phyloP scores from a whole-genome alignment of 2,888 invertebrate species.

The Uloborus plumipes region DNA sequence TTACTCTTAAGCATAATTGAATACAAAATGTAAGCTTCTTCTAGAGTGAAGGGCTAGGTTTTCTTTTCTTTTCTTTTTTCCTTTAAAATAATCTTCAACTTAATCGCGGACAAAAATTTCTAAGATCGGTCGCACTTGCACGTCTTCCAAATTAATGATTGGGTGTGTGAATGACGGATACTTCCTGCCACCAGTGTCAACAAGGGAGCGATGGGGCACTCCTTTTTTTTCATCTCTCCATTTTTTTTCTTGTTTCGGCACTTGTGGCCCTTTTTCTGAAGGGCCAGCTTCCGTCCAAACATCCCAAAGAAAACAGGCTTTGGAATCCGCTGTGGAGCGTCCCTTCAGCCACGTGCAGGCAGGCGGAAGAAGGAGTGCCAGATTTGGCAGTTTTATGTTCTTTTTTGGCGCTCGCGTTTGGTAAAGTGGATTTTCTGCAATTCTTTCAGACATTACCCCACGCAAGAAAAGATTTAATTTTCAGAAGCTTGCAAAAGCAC shows the following conservation, averaged over 20 bases:
- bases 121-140: neutral
- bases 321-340: constrained; percentile 30
- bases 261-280: neutral
- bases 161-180: constrained; percentile 57
- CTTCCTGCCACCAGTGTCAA: constrained; percentile 57
- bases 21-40: too few relatives aligned
- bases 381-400: too few relatives aligned
- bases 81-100: neutral
- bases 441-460: too few relatives aligned
- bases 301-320: constrained; percentile 50
- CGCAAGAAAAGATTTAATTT: too few relatives aligned
- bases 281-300: constrained; percentile 48
- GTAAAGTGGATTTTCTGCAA: too few relatives aligned
- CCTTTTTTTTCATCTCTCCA: constrained; percentile 3
- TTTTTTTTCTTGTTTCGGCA: too few relatives aligned
- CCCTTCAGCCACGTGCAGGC: constrained; percentile 30
- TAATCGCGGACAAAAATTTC: constrained; percentile 12
- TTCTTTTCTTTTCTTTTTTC: neutral
- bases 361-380: neutral
- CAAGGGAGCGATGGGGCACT: constrained; percentile 35
- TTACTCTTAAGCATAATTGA: too few relatives aligned
- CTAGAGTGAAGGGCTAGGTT: too few relatives aligned
- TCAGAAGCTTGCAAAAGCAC: too few relatives aligned
- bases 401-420: too few relatives aligned
- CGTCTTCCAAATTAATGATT: constrained; percentile 51